Conservation (phyloP, 2,888 invertebrate species). For the Cryptocheilus praepositus region DNA sequence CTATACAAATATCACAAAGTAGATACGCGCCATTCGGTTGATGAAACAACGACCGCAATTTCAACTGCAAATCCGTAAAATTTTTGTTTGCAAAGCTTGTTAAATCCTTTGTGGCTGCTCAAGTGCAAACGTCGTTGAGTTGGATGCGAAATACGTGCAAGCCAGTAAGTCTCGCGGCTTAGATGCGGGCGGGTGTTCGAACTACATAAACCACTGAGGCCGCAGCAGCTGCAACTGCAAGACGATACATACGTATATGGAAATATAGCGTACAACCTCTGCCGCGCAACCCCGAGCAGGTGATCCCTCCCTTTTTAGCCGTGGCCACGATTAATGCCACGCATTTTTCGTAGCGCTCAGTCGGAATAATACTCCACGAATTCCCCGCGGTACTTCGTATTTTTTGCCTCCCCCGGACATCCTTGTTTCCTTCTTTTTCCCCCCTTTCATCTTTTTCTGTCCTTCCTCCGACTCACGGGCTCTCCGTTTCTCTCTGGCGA, state of each 20-base stretch:
- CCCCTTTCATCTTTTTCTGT: background rate
- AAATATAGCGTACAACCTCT: conserved; percentile 28
- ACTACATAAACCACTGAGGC: conserved; percentile 28
- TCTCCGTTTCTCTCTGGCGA: too few relatives aligned
- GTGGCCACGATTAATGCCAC: conserved; percentile 37
- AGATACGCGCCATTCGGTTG: too few relatives aligned
- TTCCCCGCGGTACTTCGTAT: conserved; percentile 41
- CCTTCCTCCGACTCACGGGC: too few relatives aligned
- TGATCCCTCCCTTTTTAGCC: conserved; percentile 29
- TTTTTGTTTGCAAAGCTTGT: conserved; percentile 4
- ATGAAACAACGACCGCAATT: background rate
- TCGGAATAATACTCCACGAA: conserved; percentile 45
- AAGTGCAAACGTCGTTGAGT: too few relatives aligned
- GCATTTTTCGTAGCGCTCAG: conserved; percentile 26
- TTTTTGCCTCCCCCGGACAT: conserved; percentile 23
- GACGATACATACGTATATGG: conserved; percentile 37
- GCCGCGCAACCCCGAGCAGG: conserved; percentile 40
- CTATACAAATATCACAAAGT: too few relatives aligned
- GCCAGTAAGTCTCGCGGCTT: too few relatives aligned
- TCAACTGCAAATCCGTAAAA: background rate
- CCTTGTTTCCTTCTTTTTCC: background rate
- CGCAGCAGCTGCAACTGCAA: conserved; percentile 31
- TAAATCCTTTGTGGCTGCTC: too few relatives aligned
- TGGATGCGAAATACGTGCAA: too few relatives aligned
- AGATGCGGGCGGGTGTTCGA: conserved; percentile 12